Conservation (phyloP, 2,888 invertebrate genomes). For the Halictus ligatus region DNA sequence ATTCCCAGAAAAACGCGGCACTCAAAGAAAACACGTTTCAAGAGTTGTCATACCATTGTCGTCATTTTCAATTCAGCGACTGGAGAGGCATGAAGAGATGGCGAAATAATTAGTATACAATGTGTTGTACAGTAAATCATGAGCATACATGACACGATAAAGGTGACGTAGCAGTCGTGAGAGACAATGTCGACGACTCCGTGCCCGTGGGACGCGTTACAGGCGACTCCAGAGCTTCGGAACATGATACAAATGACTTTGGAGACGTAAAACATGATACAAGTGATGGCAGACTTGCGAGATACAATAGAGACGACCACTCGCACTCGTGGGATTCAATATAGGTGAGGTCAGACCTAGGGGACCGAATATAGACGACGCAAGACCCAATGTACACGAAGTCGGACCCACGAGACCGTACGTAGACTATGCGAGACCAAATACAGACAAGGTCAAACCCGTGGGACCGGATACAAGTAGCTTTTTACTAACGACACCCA, state of each 20-base stretch:
- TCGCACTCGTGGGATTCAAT: conserved; percentile 8
- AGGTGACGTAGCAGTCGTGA: background rate
- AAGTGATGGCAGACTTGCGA: background rate
- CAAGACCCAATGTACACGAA: background rate
- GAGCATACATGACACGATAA: background rate
- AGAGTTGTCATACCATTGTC: background rate
- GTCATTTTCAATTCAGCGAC: background rate
- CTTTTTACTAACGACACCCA: background rate
- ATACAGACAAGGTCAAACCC: background rate
- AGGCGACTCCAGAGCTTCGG: background rate
- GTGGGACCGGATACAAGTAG: background rate
- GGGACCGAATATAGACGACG: background rate
- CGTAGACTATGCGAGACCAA: background rate
- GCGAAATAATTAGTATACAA: background rate
- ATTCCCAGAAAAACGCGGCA: too few species aligned
- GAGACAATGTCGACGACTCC: background rate
- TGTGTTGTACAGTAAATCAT: background rate
- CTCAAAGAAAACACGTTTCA: background rate
- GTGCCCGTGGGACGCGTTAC: background rate
- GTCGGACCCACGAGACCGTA: background rate
- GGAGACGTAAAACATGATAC: background rate
- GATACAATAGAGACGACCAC: background rate
- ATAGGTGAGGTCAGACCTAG: background rate
- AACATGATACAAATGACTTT: background rate
- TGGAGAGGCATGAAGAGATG: background rate